These are phyloP conservation scores for Cheilosia scutellata DNA, from an alignment of 2,888 invertebrate species.

Conservation along the genomic window DNA sequence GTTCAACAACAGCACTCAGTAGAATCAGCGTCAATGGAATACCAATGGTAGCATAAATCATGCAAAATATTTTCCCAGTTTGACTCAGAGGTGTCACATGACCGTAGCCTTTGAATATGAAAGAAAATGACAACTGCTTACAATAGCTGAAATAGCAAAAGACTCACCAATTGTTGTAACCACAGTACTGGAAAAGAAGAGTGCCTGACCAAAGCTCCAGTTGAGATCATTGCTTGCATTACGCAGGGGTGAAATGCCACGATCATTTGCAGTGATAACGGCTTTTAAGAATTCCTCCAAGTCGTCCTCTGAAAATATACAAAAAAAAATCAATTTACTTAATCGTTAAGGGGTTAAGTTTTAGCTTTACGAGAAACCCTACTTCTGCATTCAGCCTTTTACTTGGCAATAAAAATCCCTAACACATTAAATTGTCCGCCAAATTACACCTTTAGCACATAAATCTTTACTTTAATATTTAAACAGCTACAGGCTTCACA, in stretches of 20 bases:
- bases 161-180: constrained; percentile 93
- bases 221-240: constrained; percentile 92
- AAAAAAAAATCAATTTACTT: constrained; percentile 12
- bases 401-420: not conserved
- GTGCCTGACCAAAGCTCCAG: constrained; percentile 95
- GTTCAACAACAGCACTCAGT: constrained; percentile 92
- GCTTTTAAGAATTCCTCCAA: constrained; percentile 89
- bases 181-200: constrained; percentile 94
- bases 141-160: not conserved
- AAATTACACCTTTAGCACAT: not conserved
- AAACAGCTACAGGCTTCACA: not conserved
- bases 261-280: constrained; percentile 90
- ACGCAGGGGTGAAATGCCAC: constrained; percentile 90
- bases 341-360: not conserved
- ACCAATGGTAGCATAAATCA: constrained; percentile 92
- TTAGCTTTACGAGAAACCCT: not conserved
- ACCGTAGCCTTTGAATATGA: constrained; percentile 90
- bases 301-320: constrained; percentile 86
- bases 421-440: not conserved
- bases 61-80: constrained; percentile 94
- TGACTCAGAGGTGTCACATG: constrained; percentile 94
- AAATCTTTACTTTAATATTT: not conserved
- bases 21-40: constrained; percentile 94
- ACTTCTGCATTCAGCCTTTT: not conserved
- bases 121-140: not conserved